Evolutionary conservation across 1,140 invertebrate species (phyloP), one percentile per base, ranked within the genome.

Genomic region (Vollenhovia emeryi): DNA sequence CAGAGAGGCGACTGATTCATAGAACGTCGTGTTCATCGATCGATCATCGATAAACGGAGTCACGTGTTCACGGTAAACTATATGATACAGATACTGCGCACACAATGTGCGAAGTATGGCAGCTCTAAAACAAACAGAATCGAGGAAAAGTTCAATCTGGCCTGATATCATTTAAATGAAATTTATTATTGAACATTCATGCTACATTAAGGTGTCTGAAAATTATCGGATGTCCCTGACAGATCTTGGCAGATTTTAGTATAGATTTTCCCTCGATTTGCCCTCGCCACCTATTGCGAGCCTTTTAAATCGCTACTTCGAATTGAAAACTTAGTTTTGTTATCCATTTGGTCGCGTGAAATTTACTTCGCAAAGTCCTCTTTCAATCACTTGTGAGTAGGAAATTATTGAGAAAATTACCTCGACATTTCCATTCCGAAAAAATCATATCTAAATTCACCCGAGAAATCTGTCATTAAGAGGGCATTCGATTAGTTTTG

Each of bases 1-100:
- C 60, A 88, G 69, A 87, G 36, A 84, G 24, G 8, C 68, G 75
- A 48, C 64, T 60, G 33, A 66, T 79, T 78, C 45, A 80, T 66
- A 66, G 48, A 66, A 66, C 80, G 4, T 59, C 69, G 13, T 50
- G 30, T 73, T 82, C 78, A 73, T 73, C 50, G 36, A 43, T 82
- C 33, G n/a, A 71, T 71, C 66, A 82, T 59, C 50, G 50, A 62
- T 73, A 55, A 45, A 73, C 24, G 24, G 50, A 82, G 52, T 73
- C 78, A 80, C 27, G 27, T 71, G 36, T 45, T 43, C 30, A 82
- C 27, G 50, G 50, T 82, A 73, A 82, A 82, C 3, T 79, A 55
- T 68, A 66, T 52, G 9, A n/a, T n/a, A 11, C 55, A 79, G 45
- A 68, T 68, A 27, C 18, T 18, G 9, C 48, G 30, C n/a, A 69